Conservation (phyloP, 92 coral and sea anemone species). For the Phenganax stokvisi region DNA sequence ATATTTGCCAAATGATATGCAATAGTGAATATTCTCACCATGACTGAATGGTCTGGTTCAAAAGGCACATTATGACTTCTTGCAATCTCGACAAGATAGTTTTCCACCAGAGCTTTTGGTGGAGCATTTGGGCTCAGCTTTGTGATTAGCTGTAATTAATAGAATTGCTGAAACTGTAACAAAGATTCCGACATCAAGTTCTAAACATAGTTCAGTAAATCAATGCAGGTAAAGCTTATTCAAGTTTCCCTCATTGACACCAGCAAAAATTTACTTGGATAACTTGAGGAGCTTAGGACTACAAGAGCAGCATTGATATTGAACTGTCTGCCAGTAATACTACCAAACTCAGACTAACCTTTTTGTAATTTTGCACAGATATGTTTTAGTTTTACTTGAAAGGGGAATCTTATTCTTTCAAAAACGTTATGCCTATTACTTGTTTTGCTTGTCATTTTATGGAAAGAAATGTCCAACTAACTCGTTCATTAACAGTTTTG, state of each 20-base stretch:
- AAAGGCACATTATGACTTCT: constrained; percentile 78
- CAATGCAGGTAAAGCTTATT: too few species aligned
- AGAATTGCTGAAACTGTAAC: neutral
- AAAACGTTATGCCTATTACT: neutral
- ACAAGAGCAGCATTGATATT: too few species aligned
- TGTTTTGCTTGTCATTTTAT: neutral
- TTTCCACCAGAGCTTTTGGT: constrained; percentile 78
- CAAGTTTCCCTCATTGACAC: too few species aligned
- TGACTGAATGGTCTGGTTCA: constrained; percentile 79
- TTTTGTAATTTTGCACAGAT: too few species aligned
- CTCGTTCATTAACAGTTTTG: constrained; percentile 81
- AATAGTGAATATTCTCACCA: constrained; percentile 37
- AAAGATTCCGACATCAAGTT: neutral
- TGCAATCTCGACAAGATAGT: constrained; percentile 88
- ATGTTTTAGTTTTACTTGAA: too few species aligned
- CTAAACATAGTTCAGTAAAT: too few species aligned
- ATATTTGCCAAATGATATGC: neutral
- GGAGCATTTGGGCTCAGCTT: constrained; percentile 92
- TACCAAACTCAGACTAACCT: too few species aligned
- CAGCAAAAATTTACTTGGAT: too few species aligned
- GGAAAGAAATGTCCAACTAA: constrained; percentile 35
- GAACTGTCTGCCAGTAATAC: too few species aligned
- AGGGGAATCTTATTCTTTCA: too few species aligned
- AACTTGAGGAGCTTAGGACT: too few species aligned
- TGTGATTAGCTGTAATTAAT: constrained; percentile 57